A percentile compares a stretch with the other conserved stretches of the same genome.
These are phyloP conservation scores for Leucoma salicis DNA, from an alignment of 2,888 invertebrate species.

Conservation along the genomic window DNA sequence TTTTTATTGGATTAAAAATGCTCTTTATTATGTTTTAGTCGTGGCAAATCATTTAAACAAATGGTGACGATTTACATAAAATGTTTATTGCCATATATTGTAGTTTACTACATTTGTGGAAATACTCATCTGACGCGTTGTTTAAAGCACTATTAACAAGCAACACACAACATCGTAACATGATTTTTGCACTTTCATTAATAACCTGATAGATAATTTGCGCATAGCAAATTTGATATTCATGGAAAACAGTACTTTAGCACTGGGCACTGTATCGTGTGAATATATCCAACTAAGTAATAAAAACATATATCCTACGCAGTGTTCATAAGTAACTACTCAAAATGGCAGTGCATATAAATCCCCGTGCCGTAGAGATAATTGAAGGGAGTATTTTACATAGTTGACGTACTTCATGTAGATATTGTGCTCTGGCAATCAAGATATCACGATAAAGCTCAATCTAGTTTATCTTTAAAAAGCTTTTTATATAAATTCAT, in stretches of 20 bases:
- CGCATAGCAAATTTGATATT: constrained; percentile 35
- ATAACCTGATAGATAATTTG: constrained; percentile 29
- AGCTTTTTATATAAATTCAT: constrained; percentile 26
- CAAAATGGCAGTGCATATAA: constrained; percentile 15
- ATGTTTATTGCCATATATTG: too few relatives aligned
- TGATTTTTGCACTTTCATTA: constrained; percentile 9
- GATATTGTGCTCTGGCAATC: constrained; percentile 12
- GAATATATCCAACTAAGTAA: constrained; percentile 12
- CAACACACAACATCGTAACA: neutral
- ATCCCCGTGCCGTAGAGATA: too few relatives aligned
- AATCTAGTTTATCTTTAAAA: constrained; percentile 30
- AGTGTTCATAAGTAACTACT: constrained; percentile 10
- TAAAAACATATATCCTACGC: constrained; percentile 14
- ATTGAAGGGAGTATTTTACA: constrained; percentile 13
- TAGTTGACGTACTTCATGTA: constrained; percentile 17
- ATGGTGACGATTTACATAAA: too few relatives aligned
- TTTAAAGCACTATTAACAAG: neutral
- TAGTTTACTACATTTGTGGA: too few relatives aligned
- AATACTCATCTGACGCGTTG: neutral
- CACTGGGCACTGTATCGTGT: constrained; percentile 18
- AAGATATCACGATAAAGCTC: constrained; percentile 1
- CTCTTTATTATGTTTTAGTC: too few relatives aligned
- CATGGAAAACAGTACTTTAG: constrained; percentile 17
- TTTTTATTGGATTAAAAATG: too few relatives aligned
- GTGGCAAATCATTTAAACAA: too few relatives aligned